Percentiles rank a stretch among this genome's conserved stretches.
Conservation (phyloP, 2,888 invertebrate species). For the Alcis repandata region DNA sequence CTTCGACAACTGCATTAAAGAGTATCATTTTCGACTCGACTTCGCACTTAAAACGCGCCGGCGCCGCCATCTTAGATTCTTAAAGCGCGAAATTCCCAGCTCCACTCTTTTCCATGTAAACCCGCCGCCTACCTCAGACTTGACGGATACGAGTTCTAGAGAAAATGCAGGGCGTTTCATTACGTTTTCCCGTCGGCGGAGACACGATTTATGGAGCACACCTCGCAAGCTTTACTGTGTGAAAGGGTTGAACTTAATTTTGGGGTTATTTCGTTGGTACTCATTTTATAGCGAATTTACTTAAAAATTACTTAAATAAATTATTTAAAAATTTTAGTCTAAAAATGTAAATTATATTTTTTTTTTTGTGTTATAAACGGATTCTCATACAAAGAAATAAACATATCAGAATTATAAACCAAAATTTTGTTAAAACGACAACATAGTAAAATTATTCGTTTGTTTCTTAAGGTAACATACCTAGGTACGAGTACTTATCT, state of each 20-base stretch:
- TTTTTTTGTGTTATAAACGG: no score
- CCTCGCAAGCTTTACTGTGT: slow-evolving; percentile 46
- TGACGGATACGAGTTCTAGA: slow-evolving; percentile 78
- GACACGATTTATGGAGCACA: slow-evolving; percentile 70
- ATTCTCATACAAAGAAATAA: no score
- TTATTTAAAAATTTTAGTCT: no score
- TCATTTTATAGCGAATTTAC: neutral
- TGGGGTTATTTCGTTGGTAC: slow-evolving; percentile 2
- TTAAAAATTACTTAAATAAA: neutral
- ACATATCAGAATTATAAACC: no score
- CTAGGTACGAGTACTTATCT: no score
- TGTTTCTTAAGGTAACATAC: no score
- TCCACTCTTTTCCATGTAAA: slow-evolving; percentile 46
- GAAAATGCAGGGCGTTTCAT: slow-evolving; percentile 84
- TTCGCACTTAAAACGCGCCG: neutral
- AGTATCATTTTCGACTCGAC: neutral
- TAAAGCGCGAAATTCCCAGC: slow-evolving; percentile 42
- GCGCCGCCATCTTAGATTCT: slow-evolving; percentile 10
- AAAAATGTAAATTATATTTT: no score
- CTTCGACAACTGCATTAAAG: no score
- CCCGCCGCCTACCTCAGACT: slow-evolving; percentile 31
- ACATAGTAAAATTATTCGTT: no score
- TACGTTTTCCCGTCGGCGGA: slow-evolving; percentile 76
- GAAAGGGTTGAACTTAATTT: slow-evolving; percentile 21
- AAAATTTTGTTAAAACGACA: no score